These are phyloP conservation scores for Mormyrops attenuatus DNA, from an alignment of 2,797 vertebrate species.

Conservation along the genomic window DNA sequence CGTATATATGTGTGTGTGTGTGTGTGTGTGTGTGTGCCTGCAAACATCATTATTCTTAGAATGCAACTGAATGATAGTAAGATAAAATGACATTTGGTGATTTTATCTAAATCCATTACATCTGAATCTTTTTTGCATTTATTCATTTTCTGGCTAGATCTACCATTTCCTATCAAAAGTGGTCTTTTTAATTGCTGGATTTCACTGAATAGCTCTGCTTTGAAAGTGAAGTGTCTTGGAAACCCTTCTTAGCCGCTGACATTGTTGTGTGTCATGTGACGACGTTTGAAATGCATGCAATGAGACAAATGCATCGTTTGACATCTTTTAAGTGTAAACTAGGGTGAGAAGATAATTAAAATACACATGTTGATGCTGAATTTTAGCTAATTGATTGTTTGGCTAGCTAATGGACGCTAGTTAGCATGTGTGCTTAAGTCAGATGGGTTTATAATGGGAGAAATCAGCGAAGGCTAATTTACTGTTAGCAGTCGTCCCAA, in stretches of 20 bases:
- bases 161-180: conserved; percentile 38
- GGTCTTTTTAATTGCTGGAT: conserved; percentile 19
- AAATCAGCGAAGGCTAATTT: conserved; percentile 7
- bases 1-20: background rate
- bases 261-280: background rate
- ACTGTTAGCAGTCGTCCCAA: background rate
- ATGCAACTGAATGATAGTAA: conserved; percentile 33
- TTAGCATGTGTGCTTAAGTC: conserved; percentile 8
- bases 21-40: background rate
- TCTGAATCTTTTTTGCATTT: conserved; percentile 43
- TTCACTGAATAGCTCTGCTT: conserved; percentile 22
- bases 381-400: conserved; percentile 13
- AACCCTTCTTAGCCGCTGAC: background rate
- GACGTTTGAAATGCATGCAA: background rate
- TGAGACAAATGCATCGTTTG: background rate
- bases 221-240: background rate
- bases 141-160: conserved; percentile 51
- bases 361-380: background rate
- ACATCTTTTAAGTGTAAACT: background rate
- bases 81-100: conserved; percentile 27
- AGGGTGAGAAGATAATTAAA: background rate
- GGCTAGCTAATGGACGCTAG: conserved; percentile 5
- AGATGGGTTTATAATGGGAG: conserved; percentile 13
- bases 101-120: conserved; percentile 42
- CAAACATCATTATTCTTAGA: conserved; percentile 24